Percentiles rank a stretch among this genome's conserved stretches.
Evolutionary conservation across 2,113 vertebrate species (phyloP).

Genomic region (Phalacrocorax carbo): DNA sequence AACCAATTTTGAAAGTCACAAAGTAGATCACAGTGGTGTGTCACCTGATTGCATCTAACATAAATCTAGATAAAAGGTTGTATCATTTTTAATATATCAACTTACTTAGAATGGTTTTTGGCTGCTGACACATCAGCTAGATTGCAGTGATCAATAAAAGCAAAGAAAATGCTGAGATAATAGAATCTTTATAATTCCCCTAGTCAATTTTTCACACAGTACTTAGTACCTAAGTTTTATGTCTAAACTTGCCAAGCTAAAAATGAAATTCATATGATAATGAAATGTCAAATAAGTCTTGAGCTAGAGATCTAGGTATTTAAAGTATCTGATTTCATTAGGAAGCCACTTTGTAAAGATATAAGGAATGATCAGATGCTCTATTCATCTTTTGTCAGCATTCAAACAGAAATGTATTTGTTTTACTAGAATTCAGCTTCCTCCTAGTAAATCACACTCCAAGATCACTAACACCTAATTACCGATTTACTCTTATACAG

Average conservation of each 20-base stretch:
- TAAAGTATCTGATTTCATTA: conserved; percentile 47
- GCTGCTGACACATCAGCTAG: conserved; percentile 39
- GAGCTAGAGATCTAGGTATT: conserved; percentile 21
- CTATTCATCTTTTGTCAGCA: conserved; percentile 21
- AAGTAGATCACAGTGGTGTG: conserved; percentile 11
- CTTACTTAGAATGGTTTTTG: conserved; percentile 35
- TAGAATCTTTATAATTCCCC: conserved; percentile 41
- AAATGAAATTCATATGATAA: conserved; percentile 47
- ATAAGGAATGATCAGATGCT: conserved; percentile 28
- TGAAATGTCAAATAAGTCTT: conserved; percentile 48
- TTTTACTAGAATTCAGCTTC: conserved; percentile 32
- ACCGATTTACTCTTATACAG: conserved; percentile 14
- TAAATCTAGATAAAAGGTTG: conserved; percentile 53
- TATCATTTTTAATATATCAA: conserved; percentile 54
- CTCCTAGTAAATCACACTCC: conserved; percentile 50
- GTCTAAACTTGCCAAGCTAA: not conserved
- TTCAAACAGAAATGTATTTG: conserved; percentile 48
- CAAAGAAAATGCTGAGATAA: conserved; percentile 28
- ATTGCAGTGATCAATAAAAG: conserved; percentile 48
- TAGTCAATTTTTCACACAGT: conserved; percentile 37
- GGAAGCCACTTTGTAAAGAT: conserved; percentile 33
- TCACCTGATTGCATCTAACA: conserved; percentile 27
- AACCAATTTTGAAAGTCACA: conserved; percentile 38
- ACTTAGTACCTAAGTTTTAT: conserved; percentile 26
- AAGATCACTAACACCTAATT: conserved; percentile 45